Base-by-base conservation (phyloP, 2,113 vertebrate species). In the Thunnus thynnus region DNA sequence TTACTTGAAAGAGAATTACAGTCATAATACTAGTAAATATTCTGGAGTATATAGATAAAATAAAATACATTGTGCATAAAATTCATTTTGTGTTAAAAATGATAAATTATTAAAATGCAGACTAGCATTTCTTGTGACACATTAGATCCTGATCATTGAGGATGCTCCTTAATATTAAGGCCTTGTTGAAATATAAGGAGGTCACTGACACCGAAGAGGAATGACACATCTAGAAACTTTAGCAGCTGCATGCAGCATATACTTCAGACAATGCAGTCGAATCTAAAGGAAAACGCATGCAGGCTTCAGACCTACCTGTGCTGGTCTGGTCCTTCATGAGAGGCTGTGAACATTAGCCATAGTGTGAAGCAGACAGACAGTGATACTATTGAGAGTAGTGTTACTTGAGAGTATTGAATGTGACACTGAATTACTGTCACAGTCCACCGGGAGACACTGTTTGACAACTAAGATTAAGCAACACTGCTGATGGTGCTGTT, bases 381-480 rank as follows among this genome's bases (percentile, higher is more conserved):
- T 67, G 82, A 87, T 5, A 83, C 88, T 56, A 72, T 27, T 48
- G 73, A 83, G 79, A 54, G 74, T 30, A 14, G 56, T 87, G 88
- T 82, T 0, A 90, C 78, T 25, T 86, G 88, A 90, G 86, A 83
- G 83, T 47, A 62, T 52, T 68, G 70, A 66, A 50, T 58, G 76
- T 72, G 58, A 30, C 51, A 58, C 27, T 76, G 30, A 27, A 30
- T 65, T 27, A 52, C 32, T 41, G 65, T 60, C 30, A 25, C 60
- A 58, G 22, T 66, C 30, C 13, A 14, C 50, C 57, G 25, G 50
- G 11, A 70, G 72, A 56, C 9, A 20, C 36, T 17, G 54, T 32
- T 67, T 1, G 3, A 32, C 32, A 27, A 52, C 4, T 10, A 5
- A n/a, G 27, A 69, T 1, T n/a, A 22, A 36, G 56, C n/a, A 47